A percentile compares a stretch with the other conserved stretches of the same genome.
These are phyloP conservation scores for Galemys pyrenaicus DNA, from an alignment of 2,113 vertebrate genomes.

Conservation along the genomic window DNA sequence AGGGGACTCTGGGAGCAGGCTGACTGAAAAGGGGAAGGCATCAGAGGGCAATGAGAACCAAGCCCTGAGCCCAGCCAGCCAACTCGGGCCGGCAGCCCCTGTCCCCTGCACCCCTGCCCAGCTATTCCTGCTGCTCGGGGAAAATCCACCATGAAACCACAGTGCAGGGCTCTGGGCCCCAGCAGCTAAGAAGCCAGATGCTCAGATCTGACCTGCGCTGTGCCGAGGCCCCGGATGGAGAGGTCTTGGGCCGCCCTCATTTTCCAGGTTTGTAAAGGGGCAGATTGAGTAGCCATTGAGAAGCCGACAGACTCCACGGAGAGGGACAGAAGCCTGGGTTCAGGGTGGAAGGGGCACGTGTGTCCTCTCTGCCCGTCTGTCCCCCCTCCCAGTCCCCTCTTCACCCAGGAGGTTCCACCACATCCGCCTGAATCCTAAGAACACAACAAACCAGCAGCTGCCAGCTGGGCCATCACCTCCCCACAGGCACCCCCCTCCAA, in stretches of 20 bases:
- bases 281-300: not conserved
- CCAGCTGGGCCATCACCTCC: not conserved
- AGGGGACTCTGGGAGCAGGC: not conserved
- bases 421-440: not conserved
- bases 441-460: conserved; percentile 40
- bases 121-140: not conserved
- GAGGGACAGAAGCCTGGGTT: not conserved
- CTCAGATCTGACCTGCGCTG: not conserved
- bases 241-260: not conserved
- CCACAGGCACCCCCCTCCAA: not conserved
- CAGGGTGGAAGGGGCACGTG: not conserved
- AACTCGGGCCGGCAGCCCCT: not conserved
- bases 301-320: not conserved
- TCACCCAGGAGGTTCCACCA: too few relatives aligned
- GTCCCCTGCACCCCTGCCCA: not conserved
- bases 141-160: conserved; percentile 25
- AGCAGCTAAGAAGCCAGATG: not conserved
- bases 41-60: not conserved
- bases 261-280: conserved; percentile 8
- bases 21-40: too few relatives aligned
- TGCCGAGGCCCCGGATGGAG: not conserved
- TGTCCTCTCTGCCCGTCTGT: not conserved
- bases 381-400: too few relatives aligned
- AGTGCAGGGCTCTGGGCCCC: not conserved
- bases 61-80: not conserved